Evolutionary conservation across 2,888 invertebrate genomes (phyloP), one percentile per base, ranked within the genome.

Genomic region (Poecilobothrus nobilitatus): DNA sequence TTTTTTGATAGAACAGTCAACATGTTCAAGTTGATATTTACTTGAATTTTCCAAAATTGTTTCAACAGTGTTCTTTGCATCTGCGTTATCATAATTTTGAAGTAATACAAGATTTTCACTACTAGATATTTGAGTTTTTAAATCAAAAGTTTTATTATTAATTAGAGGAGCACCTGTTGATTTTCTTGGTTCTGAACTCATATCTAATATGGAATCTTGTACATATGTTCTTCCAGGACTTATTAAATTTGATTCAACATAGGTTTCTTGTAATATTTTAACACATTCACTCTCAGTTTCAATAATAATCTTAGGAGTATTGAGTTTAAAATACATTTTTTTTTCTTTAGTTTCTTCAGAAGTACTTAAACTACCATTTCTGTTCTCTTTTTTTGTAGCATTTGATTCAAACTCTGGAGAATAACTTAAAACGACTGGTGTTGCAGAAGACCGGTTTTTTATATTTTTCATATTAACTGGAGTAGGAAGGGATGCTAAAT

Each of bases 141-240:
- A 68, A 61, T 80, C 79, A 37, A 80, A 80, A 1, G 81, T 81
- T 74, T 77, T 78, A 66, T 81, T 78, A 0, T 74, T 73, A 53
- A 75, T 68, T 8, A 73, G 22, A n/a, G 69, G 70, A 12, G 66
- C 61, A 9, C 64, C 21, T 15, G 22, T 6, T 41, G 12, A 15
- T 12, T 64, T 68, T 1, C 64, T 22, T n/a, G 69, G 61, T 53
- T 71, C 67, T 2, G 69, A 67, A 44, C 70, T 68, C n/a, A 33
- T 44, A 53, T 71, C 69, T 41, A 72, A 72, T 34, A 68, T 70
- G 2, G 70, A 74, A 0, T 74, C 72, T 10, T 77, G 75, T 12
- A 61, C 65, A 12, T 73, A n/a, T 78, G 75, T 44, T 80, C 75
- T 6, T 80, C 80, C 0, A 74, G 74, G 7, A 80, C 70, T 33